Evolutionary conservation across 2,113 vertebrate genomes (phyloP).

Genomic region (Peromyscus maniculatus): DNA sequence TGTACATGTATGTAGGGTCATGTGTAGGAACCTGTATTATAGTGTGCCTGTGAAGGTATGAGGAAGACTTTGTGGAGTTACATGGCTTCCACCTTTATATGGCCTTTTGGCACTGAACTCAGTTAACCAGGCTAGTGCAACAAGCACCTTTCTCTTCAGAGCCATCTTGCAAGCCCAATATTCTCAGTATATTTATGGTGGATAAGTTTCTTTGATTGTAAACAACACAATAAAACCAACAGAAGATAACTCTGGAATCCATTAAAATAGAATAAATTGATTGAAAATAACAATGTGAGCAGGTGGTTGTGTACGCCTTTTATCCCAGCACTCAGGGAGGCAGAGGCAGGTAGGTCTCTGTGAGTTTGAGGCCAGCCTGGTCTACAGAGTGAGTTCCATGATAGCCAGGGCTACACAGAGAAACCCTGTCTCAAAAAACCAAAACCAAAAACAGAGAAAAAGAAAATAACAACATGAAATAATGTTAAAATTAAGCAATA

Average conservation of each 20-base stretch:
- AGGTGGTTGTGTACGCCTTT: too few species aligned
- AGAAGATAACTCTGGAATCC: background rate
- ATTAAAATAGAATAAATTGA: background rate
- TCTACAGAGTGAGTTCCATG: too few species aligned
- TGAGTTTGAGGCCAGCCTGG: too few species aligned
- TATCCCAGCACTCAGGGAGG: too few species aligned
- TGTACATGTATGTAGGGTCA: background rate
- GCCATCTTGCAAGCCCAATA: background rate
- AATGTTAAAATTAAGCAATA: background rate
- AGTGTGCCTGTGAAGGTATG: background rate
- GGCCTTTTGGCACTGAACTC: background rate
- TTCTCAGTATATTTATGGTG: background rate
- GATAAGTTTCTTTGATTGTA: background rate
- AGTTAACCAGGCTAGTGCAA: background rate
- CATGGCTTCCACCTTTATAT: background rate
- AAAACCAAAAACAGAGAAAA: too few species aligned
- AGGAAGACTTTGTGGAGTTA: background rate
- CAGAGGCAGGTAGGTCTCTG: too few species aligned
- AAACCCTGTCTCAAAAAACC: too few species aligned
- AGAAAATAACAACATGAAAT: background rate
- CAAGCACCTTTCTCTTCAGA: fast-evolving
- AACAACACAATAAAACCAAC: background rate
- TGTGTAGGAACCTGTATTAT: background rate
- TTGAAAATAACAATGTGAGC: background rate
- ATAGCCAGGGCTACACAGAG: too few species aligned